phyloP scores from a whole-genome alignment of 2,888 invertebrate species.

The Chaetogeoica ovagalla region DNA sequence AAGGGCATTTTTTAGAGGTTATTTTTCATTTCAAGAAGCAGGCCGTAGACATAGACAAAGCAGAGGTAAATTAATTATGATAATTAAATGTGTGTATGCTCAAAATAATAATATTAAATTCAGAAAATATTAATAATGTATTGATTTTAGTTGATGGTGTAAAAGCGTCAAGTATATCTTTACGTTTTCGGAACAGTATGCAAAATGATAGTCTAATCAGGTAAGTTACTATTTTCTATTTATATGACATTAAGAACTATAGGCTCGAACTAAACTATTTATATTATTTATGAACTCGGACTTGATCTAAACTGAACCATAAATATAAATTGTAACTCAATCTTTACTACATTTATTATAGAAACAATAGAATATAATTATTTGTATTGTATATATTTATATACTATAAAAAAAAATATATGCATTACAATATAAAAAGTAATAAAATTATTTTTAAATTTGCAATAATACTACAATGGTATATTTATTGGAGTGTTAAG shows the following conservation, averaged over 20 bases:
- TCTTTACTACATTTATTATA: no score
- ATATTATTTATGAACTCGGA: no score
- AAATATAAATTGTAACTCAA: no score
- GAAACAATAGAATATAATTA: no score
- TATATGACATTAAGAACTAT: background rate
- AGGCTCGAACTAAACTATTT: background rate
- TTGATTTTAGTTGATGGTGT: slow-evolving; percentile 59
- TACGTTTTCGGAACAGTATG: slow-evolving; percentile 66
- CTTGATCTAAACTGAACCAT: no score
- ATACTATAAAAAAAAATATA: no score
- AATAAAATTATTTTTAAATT: background rate
- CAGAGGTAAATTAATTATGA: slow-evolving; percentile 59
- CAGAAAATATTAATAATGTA: background rate
- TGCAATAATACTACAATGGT: background rate
- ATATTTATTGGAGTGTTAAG: no score
- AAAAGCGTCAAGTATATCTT: slow-evolving; percentile 62
- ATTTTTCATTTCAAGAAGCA: slow-evolving; percentile 86
- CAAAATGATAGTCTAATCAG: slow-evolving; percentile 76
- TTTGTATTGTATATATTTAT: no score
- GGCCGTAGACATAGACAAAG: slow-evolving; percentile 71
- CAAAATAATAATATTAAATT: background rate
- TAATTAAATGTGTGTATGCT: background rate
- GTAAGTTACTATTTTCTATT: slow-evolving; percentile 59
- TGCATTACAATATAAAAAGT: background rate
- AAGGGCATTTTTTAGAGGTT: slow-evolving; percentile 86